Evolutionary conservation across 1,140 invertebrate genomes (phyloP).

Genomic region (Thalassaphorura encarpata): DNA sequence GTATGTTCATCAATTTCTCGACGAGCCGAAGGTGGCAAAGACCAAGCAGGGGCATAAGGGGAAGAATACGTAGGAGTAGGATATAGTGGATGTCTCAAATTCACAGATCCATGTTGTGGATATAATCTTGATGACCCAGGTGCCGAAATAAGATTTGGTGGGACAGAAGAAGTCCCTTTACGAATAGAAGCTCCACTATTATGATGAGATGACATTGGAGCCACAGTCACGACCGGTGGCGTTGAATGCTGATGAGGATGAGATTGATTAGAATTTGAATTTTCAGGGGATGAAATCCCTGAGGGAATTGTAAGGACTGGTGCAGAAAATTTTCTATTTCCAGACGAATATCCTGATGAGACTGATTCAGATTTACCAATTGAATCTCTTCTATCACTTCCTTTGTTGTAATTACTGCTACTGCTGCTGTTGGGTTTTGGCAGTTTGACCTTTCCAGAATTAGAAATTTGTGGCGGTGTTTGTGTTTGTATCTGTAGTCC

Average conservation of each 20-base stretch:
- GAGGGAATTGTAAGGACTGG: not conserved
- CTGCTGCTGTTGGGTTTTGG: not conserved
- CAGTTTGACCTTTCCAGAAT: no score
- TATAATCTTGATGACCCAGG: not conserved
- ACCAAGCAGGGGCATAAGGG: not conserved
- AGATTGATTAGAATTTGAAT: conserved; percentile 1
- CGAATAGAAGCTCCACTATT: not conserved
- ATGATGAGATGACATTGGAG: conserved; percentile 26
- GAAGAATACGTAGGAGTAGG: not conserved
- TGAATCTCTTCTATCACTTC: no score
- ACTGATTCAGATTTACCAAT: not conserved
- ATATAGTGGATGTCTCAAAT: no score
- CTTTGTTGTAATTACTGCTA: not conserved
- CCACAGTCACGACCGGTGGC: conserved; percentile 28
- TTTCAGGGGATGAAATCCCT: not conserved
- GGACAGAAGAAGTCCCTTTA: not conserved
- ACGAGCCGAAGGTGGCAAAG: not conserved
- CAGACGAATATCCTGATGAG: not conserved
- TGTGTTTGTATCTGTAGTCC: not conserved
- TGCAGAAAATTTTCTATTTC: not conserved
- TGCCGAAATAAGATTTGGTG: no score
- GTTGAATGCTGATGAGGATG: conserved; percentile 3
- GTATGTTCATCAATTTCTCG: not conserved
- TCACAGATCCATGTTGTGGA: not conserved
- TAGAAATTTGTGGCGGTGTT: no score